Evolutionary conservation across 2,888 invertebrate species (phyloP).

Genomic region (Acronicta aceris): DNA sequence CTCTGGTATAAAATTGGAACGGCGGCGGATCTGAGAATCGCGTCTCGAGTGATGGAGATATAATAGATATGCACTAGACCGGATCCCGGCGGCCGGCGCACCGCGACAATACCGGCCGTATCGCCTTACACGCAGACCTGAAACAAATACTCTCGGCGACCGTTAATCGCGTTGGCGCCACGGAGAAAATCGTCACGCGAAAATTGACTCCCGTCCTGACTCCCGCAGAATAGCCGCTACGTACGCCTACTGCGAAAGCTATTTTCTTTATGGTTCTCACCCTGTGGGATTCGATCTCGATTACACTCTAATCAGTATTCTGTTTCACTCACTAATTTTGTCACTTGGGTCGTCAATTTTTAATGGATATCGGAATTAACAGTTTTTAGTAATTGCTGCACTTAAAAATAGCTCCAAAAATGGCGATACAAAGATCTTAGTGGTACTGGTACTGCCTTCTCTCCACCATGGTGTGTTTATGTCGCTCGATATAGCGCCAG

Average conservation of each 20-base stretch:
- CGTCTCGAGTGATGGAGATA: constrained; percentile 78
- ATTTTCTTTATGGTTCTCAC: constrained; percentile 39
- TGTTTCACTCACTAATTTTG: constrained; percentile 36
- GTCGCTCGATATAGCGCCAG: constrained; percentile 64
- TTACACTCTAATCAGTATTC: constrained; percentile 41
- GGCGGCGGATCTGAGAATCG: constrained; percentile 77
- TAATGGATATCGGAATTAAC: constrained; percentile 13
- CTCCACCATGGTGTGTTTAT: constrained; percentile 61
- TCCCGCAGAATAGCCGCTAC: constrained; percentile 57
- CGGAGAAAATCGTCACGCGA: constrained; percentile 79
- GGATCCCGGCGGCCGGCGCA: constrained; percentile 76
- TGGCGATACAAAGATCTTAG: constrained; percentile 6
- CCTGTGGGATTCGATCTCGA: constrained; percentile 37
- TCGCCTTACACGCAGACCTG: constrained; percentile 83
- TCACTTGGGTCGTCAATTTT: constrained; percentile 17
- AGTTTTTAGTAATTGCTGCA: constrained; percentile 8
- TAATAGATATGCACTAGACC: constrained; percentile 87
- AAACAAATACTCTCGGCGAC: constrained; percentile 83
- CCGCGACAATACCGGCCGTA: constrained; percentile 82
- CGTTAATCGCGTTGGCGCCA: constrained; percentile 85
- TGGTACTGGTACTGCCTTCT: constrained; percentile 21
- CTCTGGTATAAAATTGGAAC: constrained; percentile 82
- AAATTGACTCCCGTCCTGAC: constrained; percentile 76
- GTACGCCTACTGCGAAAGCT: constrained; percentile 37
- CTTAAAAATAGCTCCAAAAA: constrained; percentile 8